Conservation (phyloP, 2,113 vertebrate genomes). For the Pseudorasbora parva region DNA sequence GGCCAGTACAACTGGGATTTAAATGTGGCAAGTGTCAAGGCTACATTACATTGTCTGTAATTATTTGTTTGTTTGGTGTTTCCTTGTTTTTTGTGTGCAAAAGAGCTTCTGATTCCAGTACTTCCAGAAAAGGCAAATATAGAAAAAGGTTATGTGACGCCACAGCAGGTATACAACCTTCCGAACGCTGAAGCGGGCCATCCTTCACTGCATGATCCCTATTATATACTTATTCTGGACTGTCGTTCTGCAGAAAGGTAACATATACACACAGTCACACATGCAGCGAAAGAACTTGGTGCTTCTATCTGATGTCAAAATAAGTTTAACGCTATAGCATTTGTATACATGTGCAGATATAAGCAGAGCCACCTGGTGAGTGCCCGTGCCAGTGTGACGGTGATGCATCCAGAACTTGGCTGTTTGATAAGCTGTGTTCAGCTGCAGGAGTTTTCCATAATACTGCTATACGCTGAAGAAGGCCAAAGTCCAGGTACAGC, state of each 20-base stretch:
- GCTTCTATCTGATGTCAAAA: background rate
- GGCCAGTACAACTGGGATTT: no score
- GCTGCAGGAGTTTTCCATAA: constrained; percentile 73
- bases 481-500: constrained; percentile 69
- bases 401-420: constrained; percentile 70
- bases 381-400: constrained; percentile 65
- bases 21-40: no score
- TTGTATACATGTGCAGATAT: constrained; percentile 58
- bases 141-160: constrained; percentile 67
- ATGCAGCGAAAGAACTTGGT: background rate
- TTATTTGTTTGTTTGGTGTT: background rate
- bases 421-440: constrained; percentile 72
- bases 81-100: constrained; percentile 52
- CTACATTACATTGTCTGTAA: no score
- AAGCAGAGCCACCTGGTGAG: constrained; percentile 72
- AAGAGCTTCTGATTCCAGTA: constrained; percentile 60
- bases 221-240: constrained; percentile 72
- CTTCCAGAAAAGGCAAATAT: constrained; percentile 61
- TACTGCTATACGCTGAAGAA: constrained; percentile 70
- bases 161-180: constrained; percentile 71
- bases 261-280: background rate
- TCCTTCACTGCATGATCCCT: constrained; percentile 61
- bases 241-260: constrained; percentile 69
- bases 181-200: constrained; percentile 70
- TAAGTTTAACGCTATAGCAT: background rate